Base-by-base conservation (phyloP, 2,888 invertebrate species). In the Tetheella fluctuosa region DNA sequence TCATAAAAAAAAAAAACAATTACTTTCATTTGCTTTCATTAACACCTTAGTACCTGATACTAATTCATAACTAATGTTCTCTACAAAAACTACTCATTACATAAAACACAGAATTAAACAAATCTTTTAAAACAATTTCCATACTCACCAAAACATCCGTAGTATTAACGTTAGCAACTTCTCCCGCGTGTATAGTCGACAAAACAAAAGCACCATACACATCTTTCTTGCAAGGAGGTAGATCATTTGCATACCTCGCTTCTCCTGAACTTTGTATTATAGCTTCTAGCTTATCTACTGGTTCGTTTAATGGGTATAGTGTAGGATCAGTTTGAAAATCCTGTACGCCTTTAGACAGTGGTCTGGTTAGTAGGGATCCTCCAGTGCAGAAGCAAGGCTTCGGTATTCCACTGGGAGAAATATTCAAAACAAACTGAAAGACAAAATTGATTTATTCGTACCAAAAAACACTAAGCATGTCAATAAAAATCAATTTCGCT, bases 191-290 rank as follows among this genome's bases (percentile, higher is more conserved):
- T 63, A 94, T 84, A 56, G 94, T 95, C 0, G 95, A 93, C 6
- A 94, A 79, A 1, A 96, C 96, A 67, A 96, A 96, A 0, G 95
- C 95, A 1, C 94, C 96, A 77, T 94, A 95, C 7, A 96, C 94
- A 82, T 97, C 95, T 69, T 95, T 94, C 0, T 90, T 90, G 15
- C 87, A 73, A 0, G 92, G 85, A 2, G 94, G 94, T 30, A 95
- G 83, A 70, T 97, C 96, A 72, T 95, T 95, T 1, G 94, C 89
- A 76, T 94, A 97, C 68, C 94, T 89, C 0, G 95, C 96, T 75
- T 96, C 96, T 0, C 96, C 97, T 23, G 95, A 88, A 54, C 94
- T 93, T 80, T 96, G 96, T 25, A 92, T 90, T 6, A 79, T 54
- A 0, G 82, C 90, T 80, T 96, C 96, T 2, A 95, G 70, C 82